Evolutionary conservation across 2,113 vertebrate genomes (phyloP).

Genomic region (Odobenus rosmarus): DNA sequence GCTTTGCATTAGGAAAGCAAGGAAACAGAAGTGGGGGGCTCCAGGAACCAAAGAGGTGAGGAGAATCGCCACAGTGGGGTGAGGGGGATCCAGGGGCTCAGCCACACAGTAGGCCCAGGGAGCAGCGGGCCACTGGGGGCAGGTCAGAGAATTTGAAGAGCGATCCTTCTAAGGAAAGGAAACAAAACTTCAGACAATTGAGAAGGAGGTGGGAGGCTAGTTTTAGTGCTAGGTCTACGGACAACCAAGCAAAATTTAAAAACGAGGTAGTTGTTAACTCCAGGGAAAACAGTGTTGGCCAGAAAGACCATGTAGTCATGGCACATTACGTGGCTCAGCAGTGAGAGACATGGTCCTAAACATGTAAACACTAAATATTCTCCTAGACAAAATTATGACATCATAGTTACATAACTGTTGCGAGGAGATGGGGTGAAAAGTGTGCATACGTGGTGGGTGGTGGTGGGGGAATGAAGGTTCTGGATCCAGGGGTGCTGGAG

Average conservation of each 20-base stretch:
- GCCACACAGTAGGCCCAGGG: neutral
- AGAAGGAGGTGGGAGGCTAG: neutral
- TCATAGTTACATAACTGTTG: rapidly evolving
- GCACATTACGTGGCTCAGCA: neutral
- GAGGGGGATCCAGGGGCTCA: neutral
- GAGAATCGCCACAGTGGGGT: neutral
- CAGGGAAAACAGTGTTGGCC: neutral
- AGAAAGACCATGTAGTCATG: neutral
- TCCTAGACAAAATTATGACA: rapidly evolving
- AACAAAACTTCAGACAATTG: neutral
- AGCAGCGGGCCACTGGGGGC: neutral
- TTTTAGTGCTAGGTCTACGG: neutral
- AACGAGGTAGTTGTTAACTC: neutral
- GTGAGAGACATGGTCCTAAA: rapidly evolving
- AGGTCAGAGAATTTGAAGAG: neutral
- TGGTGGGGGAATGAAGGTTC: too few species aligned
- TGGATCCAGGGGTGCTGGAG: neutral
- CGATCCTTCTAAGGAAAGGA: neutral
- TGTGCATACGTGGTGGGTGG: rapidly evolving
- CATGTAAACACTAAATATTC: too few species aligned
- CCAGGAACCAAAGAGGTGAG: neutral
- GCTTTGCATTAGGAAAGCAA: neutral
- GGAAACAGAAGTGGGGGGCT: neutral
- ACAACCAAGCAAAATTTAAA: neutral
- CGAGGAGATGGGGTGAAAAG: neutral